Evolutionary conservation across 1,140 invertebrate genomes (phyloP).

Genomic region (Drosophila auraria): DNA sequence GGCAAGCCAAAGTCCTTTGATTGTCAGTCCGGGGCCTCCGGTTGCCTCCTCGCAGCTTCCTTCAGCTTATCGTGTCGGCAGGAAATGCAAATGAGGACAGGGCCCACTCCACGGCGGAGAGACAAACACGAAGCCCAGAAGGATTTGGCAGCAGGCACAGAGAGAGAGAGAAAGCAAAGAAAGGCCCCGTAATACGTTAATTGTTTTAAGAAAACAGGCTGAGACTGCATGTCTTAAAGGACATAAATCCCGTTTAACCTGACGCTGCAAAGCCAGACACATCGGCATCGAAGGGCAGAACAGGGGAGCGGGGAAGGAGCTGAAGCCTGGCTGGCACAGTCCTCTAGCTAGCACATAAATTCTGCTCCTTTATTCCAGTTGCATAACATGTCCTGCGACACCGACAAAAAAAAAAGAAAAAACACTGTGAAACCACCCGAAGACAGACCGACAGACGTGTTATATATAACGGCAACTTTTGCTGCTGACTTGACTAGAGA

Average conservation of each 20-base stretch:
- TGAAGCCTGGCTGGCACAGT: constrained; percentile 36
- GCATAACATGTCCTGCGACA: constrained; percentile 77
- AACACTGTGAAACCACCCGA: constrained; percentile 38
- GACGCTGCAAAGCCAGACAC: constrained; percentile 61
- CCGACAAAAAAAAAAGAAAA: constrained; percentile 42
- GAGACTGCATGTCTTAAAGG: constrained; percentile 60
- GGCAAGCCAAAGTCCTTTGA: constrained; percentile 77
- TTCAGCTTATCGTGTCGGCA: constrained; percentile 17
- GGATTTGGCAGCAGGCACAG: constrained; percentile 34
- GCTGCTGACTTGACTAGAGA: constrained; percentile 66
- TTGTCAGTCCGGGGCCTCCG: constrained; percentile 52
- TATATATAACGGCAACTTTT: constrained; percentile 70
- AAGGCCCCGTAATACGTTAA: constrained; percentile 60
- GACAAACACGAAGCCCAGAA: constrained; percentile 54
- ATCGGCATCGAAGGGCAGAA: constrained; percentile 3
- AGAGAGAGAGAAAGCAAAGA: background rate
- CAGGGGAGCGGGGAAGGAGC: background rate
- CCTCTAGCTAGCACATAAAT: constrained; percentile 72
- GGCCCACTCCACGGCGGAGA: constrained; percentile 8
- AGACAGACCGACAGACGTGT: constrained; percentile 55
- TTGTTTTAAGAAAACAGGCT: constrained; percentile 71
- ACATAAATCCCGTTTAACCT: constrained; percentile 80
- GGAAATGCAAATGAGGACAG: constrained; percentile 66
- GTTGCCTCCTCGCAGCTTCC: constrained; percentile 4
- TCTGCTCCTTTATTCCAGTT: constrained; percentile 75